phyloP scores from a whole-genome alignment of 2,888 invertebrate species.

The Drosophila falleni region DNA sequence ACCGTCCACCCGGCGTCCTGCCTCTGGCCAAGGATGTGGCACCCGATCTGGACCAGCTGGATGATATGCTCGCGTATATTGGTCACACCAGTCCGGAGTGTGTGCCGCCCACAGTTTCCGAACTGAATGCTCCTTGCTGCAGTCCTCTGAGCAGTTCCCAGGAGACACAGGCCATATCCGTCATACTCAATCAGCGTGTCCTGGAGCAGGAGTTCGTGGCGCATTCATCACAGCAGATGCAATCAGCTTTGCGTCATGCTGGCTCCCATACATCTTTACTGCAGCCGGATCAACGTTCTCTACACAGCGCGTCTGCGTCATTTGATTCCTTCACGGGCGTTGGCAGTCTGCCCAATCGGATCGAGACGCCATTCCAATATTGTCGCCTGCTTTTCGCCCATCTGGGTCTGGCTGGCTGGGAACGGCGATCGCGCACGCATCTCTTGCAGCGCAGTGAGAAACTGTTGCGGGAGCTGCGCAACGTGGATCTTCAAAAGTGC shows the following conservation, averaged over 20 bases:
- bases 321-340: conserved; percentile 85
- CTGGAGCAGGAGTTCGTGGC: conserved; percentile 91
- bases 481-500: conserved; percentile 96
- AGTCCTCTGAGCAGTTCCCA: conserved; percentile 91
- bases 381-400: conserved; percentile 96
- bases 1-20: conserved; percentile 90
- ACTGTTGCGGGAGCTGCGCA: conserved; percentile 94
- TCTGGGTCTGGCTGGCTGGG: conserved; percentile 95
- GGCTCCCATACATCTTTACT: conserved; percentile 48
- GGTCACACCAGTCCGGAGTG: conserved; percentile 97
- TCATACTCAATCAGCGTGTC: conserved; percentile 93
- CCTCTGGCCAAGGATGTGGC: conserved; percentile 93
- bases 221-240: conserved; percentile 70
- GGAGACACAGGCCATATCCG: conserved; percentile 94
- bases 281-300: conserved; percentile 80
- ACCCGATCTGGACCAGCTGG: conserved; percentile 95
- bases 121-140: conserved; percentile 92
- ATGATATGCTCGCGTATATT: conserved; percentile 96
- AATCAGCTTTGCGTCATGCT: conserved; percentile 37
- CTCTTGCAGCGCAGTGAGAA: conserved; percentile 95
- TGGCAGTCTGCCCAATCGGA: conserved; percentile 85
- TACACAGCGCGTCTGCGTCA: conserved; percentile 81
- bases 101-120: conserved; percentile 88
- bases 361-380: conserved; percentile 91
- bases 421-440: conserved; percentile 93